A percentile compares a stretch with the other conserved stretches of the same genome.
These are phyloP conservation scores for Heliconius hewitsoni DNA, from an alignment of 1,140 invertebrate species.

Conservation along the genomic window DNA sequence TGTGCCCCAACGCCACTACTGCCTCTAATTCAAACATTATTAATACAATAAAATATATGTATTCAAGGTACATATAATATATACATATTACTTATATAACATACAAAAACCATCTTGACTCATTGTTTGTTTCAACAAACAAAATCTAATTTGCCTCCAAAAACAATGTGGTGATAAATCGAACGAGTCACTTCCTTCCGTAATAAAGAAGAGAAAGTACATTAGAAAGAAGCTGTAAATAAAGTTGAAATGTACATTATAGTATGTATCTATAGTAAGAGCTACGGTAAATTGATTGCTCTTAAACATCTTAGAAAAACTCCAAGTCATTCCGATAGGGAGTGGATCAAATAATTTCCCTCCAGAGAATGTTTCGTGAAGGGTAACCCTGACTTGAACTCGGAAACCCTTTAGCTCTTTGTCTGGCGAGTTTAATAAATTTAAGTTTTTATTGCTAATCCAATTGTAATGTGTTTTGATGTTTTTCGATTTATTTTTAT, in stretches of 20 bases:
- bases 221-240: constrained; percentile 18
- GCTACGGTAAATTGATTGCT: constrained; percentile 13
- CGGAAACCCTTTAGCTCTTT: constrained; percentile 2
- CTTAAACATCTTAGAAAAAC: constrained; percentile 20
- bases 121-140: neutral
- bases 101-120: neutral
- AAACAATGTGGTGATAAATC: constrained; percentile 9
- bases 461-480: constrained; percentile 10
- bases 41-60: too few relatives aligned
- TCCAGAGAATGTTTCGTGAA: constrained; percentile 15
- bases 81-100: neutral
- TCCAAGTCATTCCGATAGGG: constrained; percentile 14
- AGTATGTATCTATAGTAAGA: neutral
- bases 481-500: neutral
- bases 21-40: too few relatives aligned
- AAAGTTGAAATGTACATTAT: neutral
- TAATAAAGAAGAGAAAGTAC: constrained; percentile 11
- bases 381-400: neutral
- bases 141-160: constrained; percentile 10
- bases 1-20: too few relatives aligned
- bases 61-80: neutral
- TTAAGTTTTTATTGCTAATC: constrained; percentile 15
- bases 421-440: constrained; percentile 11
- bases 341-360: constrained; percentile 16
- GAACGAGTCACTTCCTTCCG: constrained; percentile 11